phyloP scores from a whole-genome alignment of 2,113 vertebrate species.

The Melanerpes aurifrons region DNA sequence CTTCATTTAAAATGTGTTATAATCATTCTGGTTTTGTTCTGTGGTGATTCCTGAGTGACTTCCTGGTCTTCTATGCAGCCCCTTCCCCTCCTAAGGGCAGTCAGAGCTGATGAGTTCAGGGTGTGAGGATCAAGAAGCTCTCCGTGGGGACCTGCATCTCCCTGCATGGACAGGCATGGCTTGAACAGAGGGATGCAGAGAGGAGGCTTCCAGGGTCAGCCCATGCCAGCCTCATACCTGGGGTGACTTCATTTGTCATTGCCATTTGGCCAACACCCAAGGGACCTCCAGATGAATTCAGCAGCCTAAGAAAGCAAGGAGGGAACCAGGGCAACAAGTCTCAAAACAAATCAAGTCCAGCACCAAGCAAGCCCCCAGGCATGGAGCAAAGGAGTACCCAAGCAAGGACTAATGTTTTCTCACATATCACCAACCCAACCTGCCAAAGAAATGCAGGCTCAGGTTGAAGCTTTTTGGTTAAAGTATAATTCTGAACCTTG shows the following conservation, averaged over 20 bases:
- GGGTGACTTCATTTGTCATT: not conserved
- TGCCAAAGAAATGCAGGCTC: not conserved
- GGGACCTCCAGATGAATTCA: not conserved
- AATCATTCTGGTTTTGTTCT: not conserved
- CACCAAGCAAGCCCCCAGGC: not conserved
- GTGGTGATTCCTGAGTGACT: not conserved
- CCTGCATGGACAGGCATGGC: not conserved
- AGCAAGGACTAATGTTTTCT: not conserved
- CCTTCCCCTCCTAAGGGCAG: not conserved
- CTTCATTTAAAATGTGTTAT: slow-evolving; percentile 35
- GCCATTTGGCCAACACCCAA: not conserved
- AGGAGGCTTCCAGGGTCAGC: not conserved
- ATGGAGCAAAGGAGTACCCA: not conserved
- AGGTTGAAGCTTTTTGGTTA: not conserved
- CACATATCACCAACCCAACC: not conserved
- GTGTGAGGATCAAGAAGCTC: not conserved
- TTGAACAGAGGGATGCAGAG: not conserved
- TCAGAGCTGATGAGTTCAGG: not conserved
- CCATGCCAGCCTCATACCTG: not conserved
- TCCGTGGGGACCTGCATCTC: not conserved
- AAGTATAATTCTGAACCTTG: not conserved
- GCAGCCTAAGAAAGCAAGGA: not conserved
- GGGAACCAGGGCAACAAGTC: not conserved
- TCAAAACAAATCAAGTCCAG: not conserved
- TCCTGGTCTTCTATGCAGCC: not conserved